phyloP scores from a whole-genome alignment of 2,797 vertebrate species.

The Sebastes taczanowskii region DNA sequence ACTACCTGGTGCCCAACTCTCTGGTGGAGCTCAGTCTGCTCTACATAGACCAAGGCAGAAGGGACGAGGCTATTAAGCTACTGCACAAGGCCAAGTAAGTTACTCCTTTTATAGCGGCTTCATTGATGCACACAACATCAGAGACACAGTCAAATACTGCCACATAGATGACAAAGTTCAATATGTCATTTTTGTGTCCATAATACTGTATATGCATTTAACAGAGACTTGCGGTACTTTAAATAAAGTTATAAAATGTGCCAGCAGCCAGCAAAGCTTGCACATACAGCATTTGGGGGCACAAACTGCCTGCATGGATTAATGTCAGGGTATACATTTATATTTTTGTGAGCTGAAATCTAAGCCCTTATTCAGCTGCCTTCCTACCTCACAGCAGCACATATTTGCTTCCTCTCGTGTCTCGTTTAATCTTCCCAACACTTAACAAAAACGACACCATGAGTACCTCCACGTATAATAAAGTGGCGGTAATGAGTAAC shows the following conservation, averaged over 20 bases:
- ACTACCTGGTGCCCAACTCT: constrained; percentile 87
- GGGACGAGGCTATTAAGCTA: constrained; percentile 82
- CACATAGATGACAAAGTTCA: background rate
- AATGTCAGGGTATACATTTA: background rate
- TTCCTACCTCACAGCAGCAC: background rate
- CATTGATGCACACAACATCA: background rate
- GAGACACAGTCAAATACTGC: background rate
- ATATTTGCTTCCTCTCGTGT: background rate
- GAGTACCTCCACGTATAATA: background rate
- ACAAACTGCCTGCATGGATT: background rate
- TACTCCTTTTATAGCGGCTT: background rate
- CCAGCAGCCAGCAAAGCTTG: background rate
- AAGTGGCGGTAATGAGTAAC: background rate
- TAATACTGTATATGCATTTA: background rate
- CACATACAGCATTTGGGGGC: background rate
- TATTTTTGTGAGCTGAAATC: background rate
- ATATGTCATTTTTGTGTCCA: background rate
- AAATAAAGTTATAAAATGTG: background rate
- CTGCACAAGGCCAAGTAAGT: constrained; percentile 88
- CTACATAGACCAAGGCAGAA: constrained; percentile 79
- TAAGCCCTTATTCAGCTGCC: background rate
- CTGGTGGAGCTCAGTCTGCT: constrained; percentile 86
- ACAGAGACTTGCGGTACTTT: background rate
- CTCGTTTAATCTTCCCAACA: background rate
- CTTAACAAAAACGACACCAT: too few relatives aligned